phyloP scores from a whole-genome alignment of 2,113 vertebrate species.

The Onychostoma macrolepis region DNA sequence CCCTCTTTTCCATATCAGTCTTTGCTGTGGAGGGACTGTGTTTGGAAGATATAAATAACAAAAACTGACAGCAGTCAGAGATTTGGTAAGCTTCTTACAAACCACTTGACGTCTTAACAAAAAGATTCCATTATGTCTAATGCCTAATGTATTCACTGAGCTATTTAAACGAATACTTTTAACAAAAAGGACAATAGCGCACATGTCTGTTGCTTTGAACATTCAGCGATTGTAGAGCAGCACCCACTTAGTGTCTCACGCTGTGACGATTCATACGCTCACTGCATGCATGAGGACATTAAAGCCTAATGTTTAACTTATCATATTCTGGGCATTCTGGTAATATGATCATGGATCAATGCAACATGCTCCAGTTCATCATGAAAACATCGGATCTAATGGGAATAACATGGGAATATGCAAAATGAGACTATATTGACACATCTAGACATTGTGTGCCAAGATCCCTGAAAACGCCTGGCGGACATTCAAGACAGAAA shows the following conservation, averaged over 20 bases:
- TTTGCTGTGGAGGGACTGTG: neutral
- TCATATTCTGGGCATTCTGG: constrained; percentile 23
- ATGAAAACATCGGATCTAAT: neutral
- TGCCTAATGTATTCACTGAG: neutral
- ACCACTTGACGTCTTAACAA: constrained; percentile 14
- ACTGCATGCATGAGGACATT: constrained; percentile 29
- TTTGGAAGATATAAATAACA: constrained; percentile 1
- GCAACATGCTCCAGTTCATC: neutral
- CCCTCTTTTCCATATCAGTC: neutral
- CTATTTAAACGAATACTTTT: neutral
- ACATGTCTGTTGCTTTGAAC: constrained; percentile 15
- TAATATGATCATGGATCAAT: constrained; percentile 42
- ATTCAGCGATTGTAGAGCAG: constrained; percentile 17
- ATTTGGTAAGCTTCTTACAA: constrained; percentile 15
- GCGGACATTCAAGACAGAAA: neutral
- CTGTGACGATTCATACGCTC: constrained; percentile 24
- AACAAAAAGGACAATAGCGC: neutral
- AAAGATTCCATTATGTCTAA: constrained; percentile 2
- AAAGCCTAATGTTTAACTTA: constrained; percentile 36
- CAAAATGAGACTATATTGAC: neutral
- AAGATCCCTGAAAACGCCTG: neutral
- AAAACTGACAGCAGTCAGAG: constrained; percentile 9
- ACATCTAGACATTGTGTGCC: neutral
- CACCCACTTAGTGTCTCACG: constrained; percentile 28
- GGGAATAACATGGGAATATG: neutral